These are phyloP conservation scores for Xiphorhynchus erythropygius DNA, from an alignment of 2,797 vertebrate species.

Conservation along the genomic window DNA sequence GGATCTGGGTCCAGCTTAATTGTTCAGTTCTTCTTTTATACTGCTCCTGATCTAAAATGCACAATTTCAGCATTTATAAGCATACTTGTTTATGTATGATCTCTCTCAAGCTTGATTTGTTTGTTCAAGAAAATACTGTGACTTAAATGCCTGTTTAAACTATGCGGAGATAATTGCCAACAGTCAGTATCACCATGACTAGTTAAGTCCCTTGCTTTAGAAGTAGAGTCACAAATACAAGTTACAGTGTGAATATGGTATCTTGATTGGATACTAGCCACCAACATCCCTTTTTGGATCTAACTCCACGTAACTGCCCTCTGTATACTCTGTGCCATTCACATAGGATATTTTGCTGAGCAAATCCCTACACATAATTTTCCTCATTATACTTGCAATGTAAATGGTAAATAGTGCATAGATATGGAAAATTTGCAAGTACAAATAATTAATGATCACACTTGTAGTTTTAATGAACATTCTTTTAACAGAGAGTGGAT, in stretches of 20 bases:
- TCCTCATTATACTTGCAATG: background rate
- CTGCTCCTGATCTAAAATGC: background rate
- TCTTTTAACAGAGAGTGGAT: background rate
- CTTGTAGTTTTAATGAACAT: background rate
- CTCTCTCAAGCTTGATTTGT: background rate
- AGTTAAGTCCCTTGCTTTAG: background rate
- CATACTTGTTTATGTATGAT: background rate
- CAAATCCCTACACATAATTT: background rate
- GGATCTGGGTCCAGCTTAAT: background rate
- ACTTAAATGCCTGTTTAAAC: background rate
- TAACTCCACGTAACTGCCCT: background rate
- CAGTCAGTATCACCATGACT: background rate
- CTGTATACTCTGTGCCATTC: background rate
- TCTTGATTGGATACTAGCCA: background rate
- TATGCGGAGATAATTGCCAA: background rate
- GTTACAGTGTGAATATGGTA: background rate
- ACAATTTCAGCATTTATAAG: background rate
- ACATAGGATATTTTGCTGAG: background rate
- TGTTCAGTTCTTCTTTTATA: background rate
- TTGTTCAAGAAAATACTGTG: background rate
- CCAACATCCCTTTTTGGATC: background rate
- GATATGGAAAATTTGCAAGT: background rate
- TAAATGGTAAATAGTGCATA: background rate
- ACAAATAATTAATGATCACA: background rate
- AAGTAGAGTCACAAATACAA: background rate